phyloP scores from a whole-genome alignment of 2,888 invertebrate genomes.

The Nephrotoma appendiculata region DNA sequence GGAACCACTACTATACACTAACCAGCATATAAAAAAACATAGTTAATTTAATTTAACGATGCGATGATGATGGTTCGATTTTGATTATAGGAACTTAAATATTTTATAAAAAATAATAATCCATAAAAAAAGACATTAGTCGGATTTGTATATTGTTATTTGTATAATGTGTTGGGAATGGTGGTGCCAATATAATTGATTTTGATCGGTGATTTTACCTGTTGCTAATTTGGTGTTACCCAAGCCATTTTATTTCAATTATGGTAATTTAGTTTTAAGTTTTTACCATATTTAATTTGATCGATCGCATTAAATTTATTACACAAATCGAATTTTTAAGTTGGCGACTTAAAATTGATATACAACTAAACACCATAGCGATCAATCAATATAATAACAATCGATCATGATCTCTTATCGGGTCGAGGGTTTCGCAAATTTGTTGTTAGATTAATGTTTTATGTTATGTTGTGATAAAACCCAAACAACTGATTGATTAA shows the following conservation, averaged over 20 bases:
- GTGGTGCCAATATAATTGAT: neutral
- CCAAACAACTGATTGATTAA: neutral
- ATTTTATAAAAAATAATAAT: neutral
- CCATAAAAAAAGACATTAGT: neutral
- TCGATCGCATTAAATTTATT: neutral
- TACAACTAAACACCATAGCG: neutral
- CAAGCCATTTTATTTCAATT: neutral
- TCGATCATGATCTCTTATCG: neutral
- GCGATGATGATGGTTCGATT: neutral
- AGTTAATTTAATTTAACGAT: neutral
- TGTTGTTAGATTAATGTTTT: no score
- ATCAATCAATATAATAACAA: neutral
- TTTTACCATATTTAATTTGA: neutral
- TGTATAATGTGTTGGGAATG: neutral
- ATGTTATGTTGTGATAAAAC: neutral
- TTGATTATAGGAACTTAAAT: neutral
- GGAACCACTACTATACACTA: neutral
- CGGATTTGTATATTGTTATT: neutral
- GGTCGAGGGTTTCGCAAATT: no score
- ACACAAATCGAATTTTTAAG: neutral
- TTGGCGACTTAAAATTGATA: neutral
- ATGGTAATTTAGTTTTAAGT: neutral
- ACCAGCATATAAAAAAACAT: neutral
- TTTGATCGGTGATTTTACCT: neutral
- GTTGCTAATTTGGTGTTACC: neutral